Evolutionary conservation across 2,113 vertebrate genomes (phyloP), one percentile per base, ranked within the genome.

Genomic region (Heterotilapia buettikoferi): DNA sequence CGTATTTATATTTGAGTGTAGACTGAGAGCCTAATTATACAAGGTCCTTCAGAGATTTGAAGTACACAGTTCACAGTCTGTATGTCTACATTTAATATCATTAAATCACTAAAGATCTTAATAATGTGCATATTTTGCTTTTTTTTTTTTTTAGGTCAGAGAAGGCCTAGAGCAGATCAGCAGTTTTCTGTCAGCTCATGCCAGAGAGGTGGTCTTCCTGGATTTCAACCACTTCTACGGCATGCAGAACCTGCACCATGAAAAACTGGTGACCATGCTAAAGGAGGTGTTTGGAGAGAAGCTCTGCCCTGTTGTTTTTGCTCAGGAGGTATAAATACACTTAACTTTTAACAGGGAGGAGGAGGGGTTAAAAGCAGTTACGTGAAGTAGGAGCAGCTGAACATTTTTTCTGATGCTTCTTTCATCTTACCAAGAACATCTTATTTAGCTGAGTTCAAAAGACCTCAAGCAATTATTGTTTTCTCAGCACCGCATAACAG

Each of bases 161-260:
- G 98, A 99, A 88, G 98, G 98, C 83, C 96, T 99, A 80, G 97
- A 99, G 94, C 98, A 99, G 95, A 99, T 99, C 95, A 99, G 97
- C 19, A 94, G 94, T 0, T 99, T 98, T 96, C 97, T 99, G 21
- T 89, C 94, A 31, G 95, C 97, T 81, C 98, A 99, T 76, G 97
- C 95, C 47, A 97, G 98, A 86, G 98, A 99, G 90, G 98, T 98
- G 1, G 96, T 98, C 26, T 99, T 99, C 94, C 97, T 99, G 96
- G 98, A 99, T 96, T 99, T 99, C 92, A 99, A 99, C 93, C 98
- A 99, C 94, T 99, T 99, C 94, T 99, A 99, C 0, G 98, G 98
- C 1, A 98, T 99, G 95, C 98, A 99, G 96, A 99, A 99, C 93
- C 96, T 97, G 59, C 98, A 99, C 93, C 98, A 99, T 61, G 98